Conservation (phyloP, 2,888 invertebrate species). For the Pasiphila rectangulata region DNA sequence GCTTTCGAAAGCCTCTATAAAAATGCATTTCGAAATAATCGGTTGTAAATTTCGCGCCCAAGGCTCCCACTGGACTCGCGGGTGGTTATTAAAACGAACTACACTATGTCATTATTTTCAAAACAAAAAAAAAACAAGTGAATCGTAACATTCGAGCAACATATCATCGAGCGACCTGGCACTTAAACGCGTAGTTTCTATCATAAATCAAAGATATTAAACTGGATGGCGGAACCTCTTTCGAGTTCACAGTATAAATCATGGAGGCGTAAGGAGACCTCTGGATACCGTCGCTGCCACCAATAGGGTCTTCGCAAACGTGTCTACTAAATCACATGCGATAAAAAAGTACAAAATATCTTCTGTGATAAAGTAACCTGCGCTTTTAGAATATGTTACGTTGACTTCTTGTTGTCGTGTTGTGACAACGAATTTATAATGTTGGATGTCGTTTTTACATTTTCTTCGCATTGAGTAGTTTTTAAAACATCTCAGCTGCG, state of each 20-base stretch:
- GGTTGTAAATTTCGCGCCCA: constrained; percentile 64
- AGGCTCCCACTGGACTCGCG: constrained; percentile 53
- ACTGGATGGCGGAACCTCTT: constrained; percentile 79
- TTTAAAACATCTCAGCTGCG: not conserved
- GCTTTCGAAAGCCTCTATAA: constrained; percentile 47
- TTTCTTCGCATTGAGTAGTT: not conserved
- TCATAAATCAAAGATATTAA: constrained; percentile 81
- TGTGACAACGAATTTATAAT: constrained; percentile 23
- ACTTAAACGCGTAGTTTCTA: constrained; percentile 77
- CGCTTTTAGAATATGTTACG: constrained; percentile 24
- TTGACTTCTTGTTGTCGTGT: constrained; percentile 20
- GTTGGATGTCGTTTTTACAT: constrained; percentile 1
- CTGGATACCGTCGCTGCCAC: constrained; percentile 64
- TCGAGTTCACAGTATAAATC: constrained; percentile 80
- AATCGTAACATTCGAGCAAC: constrained; percentile 72
- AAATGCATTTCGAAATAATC: constrained; percentile 63
- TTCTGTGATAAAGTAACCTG: constrained; percentile 32
- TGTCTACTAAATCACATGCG: constrained; percentile 59
- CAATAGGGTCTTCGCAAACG: constrained; percentile 69
- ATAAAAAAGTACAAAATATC: constrained; percentile 52
- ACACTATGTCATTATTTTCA: constrained; percentile 74
- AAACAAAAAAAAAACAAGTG: constrained; percentile 71
- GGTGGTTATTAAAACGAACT: constrained; percentile 70
- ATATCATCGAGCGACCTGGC: constrained; percentile 75
- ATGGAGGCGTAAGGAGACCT: constrained; percentile 69